Conservation (phyloP, 2,888 invertebrate genomes). For the Lepidocyrtinus sp. region DNA sequence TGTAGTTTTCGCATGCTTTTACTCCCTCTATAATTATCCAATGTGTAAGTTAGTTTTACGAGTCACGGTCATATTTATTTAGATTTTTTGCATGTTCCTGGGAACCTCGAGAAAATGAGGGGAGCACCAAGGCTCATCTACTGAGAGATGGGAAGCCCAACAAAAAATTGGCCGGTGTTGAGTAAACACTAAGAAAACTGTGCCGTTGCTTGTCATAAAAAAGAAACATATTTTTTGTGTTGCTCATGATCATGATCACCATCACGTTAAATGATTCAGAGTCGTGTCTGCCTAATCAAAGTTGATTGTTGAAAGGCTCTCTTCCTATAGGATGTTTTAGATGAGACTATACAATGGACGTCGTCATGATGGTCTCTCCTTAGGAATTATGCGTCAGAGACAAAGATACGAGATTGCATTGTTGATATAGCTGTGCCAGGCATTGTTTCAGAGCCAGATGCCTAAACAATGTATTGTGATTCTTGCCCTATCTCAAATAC, state of each 20-base stretch:
- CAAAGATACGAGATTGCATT: constrained; percentile 6
- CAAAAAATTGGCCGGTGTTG: too few species aligned
- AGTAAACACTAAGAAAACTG: too few species aligned
- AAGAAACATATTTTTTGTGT: background rate
- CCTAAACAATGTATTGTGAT: constrained; percentile 11
- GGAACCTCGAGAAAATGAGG: background rate
- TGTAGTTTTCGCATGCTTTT: too few species aligned
- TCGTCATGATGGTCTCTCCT: background rate
- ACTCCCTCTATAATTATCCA: constrained; percentile 3
- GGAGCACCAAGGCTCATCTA: too few species aligned
- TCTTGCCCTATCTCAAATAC: constrained; percentile 57
- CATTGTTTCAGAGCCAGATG: constrained; percentile 12
- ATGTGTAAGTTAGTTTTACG: background rate
- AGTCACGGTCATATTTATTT: too few species aligned
- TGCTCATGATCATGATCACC: constrained; percentile 7
- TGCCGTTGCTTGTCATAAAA: too few species aligned
- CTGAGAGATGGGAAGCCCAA: too few species aligned
- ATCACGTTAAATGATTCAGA: constrained; percentile 22
- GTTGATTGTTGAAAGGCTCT: constrained; percentile 17
- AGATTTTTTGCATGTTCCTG: constrained; percentile 7
- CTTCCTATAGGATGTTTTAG: background rate
- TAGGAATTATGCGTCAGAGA: background rate
- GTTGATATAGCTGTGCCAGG: constrained; percentile 14
- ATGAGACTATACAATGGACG: constrained; percentile 13
- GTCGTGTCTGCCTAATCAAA: constrained; percentile 36